Conservation (phyloP, 2,888 invertebrate genomes). For the Volucella inflata region DNA sequence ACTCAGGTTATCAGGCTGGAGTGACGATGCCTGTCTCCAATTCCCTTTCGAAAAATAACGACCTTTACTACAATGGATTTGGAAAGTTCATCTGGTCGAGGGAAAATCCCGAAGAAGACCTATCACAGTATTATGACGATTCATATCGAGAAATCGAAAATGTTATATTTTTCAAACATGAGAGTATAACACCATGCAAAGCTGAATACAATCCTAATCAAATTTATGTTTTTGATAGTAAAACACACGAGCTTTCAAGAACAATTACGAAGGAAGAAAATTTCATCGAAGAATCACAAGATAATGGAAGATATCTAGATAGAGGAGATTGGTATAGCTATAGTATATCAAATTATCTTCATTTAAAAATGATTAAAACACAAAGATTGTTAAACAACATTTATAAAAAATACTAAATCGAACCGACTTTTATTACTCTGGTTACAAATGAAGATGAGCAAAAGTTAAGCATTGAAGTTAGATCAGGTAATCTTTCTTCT, state of each 20-base stretch:
- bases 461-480: neutral
- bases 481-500: neutral
- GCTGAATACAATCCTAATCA: neutral
- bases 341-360: neutral
- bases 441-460: neutral
- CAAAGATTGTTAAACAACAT: neutral
- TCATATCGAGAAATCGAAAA: neutral
- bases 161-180: neutral
- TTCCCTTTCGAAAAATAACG: slow-evolving; percentile 5
- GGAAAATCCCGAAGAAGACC: neutral
- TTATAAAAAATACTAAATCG: neutral
- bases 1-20: slow-evolving; percentile 3
- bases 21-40: slow-evolving; percentile 5
- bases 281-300: neutral
- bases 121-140: slow-evolving; percentile 1
- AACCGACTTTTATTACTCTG: neutral
- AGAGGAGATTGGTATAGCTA: neutral
- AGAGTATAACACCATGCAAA: neutral
- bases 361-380: neutral
- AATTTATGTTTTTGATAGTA: neutral
- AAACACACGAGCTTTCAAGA: neutral
- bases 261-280: neutral
- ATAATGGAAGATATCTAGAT: neutral
- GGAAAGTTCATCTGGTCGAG: neutral
- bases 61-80: slow-evolving; percentile 2